These are phyloP conservation scores for Cephalotes varians DNA, from an alignment of 2,888 invertebrate genomes.

Conservation along the genomic window DNA sequence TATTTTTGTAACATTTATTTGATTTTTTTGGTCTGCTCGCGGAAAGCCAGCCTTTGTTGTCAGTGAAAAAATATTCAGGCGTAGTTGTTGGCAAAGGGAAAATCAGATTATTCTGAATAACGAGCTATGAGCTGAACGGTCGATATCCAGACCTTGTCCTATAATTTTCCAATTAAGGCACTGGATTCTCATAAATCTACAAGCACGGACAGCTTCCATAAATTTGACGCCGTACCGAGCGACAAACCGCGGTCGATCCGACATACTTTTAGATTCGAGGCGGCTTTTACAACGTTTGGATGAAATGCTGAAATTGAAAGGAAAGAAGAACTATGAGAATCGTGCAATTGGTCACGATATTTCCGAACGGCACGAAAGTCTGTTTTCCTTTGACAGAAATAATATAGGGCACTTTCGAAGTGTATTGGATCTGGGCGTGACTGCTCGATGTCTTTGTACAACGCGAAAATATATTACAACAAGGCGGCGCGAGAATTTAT, in stretches of 20 bases:
- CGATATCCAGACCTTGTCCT: conserved; percentile 76
- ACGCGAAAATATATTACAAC: conserved; percentile 41
- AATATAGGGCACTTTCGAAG: conserved; percentile 48
- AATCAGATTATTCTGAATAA: conserved; percentile 71
- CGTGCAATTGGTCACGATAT: conserved; percentile 50
- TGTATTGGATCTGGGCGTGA: conserved; percentile 34
- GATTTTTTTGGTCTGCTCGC: background rate
- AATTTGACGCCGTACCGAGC: conserved; percentile 71
- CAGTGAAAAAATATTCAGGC: conserved; percentile 61
- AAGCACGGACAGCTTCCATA: conserved; percentile 74
- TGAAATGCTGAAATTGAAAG: conserved; percentile 57
- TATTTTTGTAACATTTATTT: conserved; percentile 6
- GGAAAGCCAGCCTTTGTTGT: background rate
- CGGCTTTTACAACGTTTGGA: conserved; percentile 55
- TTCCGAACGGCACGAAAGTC: conserved; percentile 36
- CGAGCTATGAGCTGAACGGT: conserved; percentile 60
- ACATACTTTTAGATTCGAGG: conserved; percentile 62
- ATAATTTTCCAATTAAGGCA: conserved; percentile 82
- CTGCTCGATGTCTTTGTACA: conserved; percentile 18
- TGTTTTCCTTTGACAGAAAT: conserved; percentile 50
- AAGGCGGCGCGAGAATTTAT: background rate
- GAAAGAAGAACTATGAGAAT: conserved; percentile 37
- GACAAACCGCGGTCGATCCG: conserved; percentile 65
- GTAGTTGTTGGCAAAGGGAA: conserved; percentile 20
- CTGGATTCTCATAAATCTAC: conserved; percentile 78